Conservation (phyloP, 2,113 vertebrate genomes). For the Bucco capensis region DNA sequence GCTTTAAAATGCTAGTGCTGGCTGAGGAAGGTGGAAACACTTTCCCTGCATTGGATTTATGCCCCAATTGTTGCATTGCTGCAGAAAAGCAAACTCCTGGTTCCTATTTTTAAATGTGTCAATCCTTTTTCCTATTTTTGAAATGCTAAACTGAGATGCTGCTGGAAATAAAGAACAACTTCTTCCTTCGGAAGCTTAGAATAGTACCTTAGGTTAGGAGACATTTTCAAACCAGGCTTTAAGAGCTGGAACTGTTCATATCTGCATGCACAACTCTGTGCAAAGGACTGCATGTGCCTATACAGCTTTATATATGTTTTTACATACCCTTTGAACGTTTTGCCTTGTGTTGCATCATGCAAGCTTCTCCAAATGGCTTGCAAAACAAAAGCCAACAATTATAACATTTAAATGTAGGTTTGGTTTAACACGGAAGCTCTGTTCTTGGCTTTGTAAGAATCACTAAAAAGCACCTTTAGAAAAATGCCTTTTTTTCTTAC, state of each 20-base stretch:
- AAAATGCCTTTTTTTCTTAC: slow-evolving; percentile 56
- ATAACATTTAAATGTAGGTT: background rate
- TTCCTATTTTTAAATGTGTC: background rate
- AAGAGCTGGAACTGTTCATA: background rate
- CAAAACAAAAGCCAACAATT: background rate
- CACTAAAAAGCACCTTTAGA: slow-evolving; percentile 34
- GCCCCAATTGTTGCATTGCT: background rate
- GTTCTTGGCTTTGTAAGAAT: background rate
- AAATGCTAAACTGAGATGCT: background rate
- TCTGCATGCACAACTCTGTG: background rate
- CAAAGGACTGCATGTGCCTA: background rate
- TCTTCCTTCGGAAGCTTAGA: background rate
- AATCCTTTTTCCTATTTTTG: background rate
- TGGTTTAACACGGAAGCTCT: background rate
- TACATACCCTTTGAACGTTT: background rate
- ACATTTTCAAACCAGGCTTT: background rate
- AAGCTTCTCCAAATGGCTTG: background rate
- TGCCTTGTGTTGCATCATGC: background rate
- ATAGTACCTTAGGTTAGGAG: background rate
- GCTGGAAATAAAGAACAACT: background rate
- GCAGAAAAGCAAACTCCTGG: background rate
- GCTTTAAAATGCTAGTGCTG: background rate
- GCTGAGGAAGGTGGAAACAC: background rate
- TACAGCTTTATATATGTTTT: background rate
- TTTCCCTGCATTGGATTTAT: background rate